Percentiles rank a stretch among this genome's conserved stretches.
Evolutionary conservation across 53 echinoderm and acorn worm genomes (phyloP).

Genomic region (Holothuria scabra): DNA sequence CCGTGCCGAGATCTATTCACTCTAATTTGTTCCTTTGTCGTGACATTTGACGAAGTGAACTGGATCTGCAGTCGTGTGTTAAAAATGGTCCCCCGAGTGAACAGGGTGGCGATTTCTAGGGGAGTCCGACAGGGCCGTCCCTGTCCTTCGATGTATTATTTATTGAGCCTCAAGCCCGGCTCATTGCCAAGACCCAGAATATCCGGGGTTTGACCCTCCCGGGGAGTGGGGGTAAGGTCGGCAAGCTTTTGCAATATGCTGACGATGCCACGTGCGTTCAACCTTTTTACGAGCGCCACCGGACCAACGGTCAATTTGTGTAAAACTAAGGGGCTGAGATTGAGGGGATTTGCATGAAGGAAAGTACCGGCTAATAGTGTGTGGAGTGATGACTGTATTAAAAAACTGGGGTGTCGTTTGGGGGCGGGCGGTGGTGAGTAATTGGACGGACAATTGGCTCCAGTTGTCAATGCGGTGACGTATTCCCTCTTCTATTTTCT

Average conservation of each 20-base stretch:
- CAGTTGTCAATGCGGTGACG: slow-evolving; percentile 7
- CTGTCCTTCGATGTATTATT: slow-evolving; percentile 55
- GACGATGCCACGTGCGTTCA: slow-evolving; percentile 58
- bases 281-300: slow-evolving; percentile 40
- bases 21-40: slow-evolving; percentile 60
- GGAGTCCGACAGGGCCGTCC: slow-evolving; percentile 60
- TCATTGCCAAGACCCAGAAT: slow-evolving; percentile 5
- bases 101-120: neutral
- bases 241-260: slow-evolving; percentile 56
- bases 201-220: slow-evolving; percentile 36
- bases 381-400: slow-evolving; percentile 39
- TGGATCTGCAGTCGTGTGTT: slow-evolving; percentile 49
- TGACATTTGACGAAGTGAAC: slow-evolving; percentile 67
- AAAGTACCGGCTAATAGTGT: slow-evolving; percentile 37
- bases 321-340: slow-evolving; percentile 36
- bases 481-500: slow-evolving; percentile 53
- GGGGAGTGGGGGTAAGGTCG: slow-evolving; percentile 38
- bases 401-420: slow-evolving; percentile 45
- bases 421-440: neutral
- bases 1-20: slow-evolving; percentile 65
- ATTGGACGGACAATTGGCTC: slow-evolving; percentile 10
- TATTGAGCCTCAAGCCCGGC: slow-evolving; percentile 53
- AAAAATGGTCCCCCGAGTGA: slow-evolving; percentile 42
- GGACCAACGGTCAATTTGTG: slow-evolving; percentile 40
- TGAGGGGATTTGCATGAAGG: slow-evolving; percentile 29